Conservation (phyloP, 2,797 vertebrate genomes). For the Manis javanica region DNA sequence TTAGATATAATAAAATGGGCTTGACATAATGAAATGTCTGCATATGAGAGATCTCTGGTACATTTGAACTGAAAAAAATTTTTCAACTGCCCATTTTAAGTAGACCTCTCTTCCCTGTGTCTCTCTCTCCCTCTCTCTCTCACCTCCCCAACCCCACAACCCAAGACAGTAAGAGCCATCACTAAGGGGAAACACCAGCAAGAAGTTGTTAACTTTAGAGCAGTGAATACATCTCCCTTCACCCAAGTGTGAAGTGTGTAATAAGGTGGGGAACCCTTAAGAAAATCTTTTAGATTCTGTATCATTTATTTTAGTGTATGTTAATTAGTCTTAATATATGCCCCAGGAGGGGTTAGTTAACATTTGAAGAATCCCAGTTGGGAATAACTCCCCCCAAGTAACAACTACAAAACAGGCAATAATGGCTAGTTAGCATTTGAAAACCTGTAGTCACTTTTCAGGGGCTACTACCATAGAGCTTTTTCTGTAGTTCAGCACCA, state of each 20-base stretch:
- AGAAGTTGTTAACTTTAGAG: not conserved
- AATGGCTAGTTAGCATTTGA: not conserved
- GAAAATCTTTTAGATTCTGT: not conserved
- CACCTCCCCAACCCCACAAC: rapidly evolving
- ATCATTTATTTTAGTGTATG: not conserved
- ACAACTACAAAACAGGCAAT: no score
- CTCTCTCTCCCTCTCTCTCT: not conserved
- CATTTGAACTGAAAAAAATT: not conserved
- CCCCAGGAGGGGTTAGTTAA: not conserved
- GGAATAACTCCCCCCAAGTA: not conserved
- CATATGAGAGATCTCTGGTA: not conserved
- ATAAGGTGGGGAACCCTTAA: not conserved
- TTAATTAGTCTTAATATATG: not conserved
- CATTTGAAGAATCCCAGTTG: not conserved
- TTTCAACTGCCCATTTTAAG: constrained; percentile 1
- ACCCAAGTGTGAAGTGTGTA: not conserved
- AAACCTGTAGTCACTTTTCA: not conserved
- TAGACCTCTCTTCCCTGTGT: not conserved
- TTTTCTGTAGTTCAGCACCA: not conserved
- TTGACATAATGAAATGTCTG: not conserved
- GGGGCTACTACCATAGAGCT: not conserved
- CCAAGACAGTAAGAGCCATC: not conserved
- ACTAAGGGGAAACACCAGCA: not conserved
- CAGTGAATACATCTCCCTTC: not conserved
- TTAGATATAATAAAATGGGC: not conserved